phyloP scores from a whole-genome alignment of 2,113 vertebrate species.

The Brevimyrus niger region DNA sequence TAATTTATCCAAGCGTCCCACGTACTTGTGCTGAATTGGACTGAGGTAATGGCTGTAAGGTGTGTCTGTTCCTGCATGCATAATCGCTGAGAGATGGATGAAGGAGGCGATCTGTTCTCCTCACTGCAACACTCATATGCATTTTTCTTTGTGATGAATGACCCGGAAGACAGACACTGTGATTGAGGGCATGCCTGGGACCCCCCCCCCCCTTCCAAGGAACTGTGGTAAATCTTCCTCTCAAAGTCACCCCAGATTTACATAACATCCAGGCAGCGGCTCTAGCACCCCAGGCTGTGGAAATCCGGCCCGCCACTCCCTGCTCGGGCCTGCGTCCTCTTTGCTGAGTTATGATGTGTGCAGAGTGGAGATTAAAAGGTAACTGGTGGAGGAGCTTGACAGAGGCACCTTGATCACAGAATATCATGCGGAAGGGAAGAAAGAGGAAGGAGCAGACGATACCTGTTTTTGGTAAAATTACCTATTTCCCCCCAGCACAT shows the following conservation, averaged over 20 bases:
- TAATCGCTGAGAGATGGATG: constrained; percentile 16
- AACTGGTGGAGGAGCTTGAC: neutral
- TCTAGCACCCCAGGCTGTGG: neutral
- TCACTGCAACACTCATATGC: constrained; percentile 19
- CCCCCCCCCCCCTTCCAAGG: constrained; percentile 11
- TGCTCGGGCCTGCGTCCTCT: neutral
- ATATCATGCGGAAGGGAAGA: neutral
- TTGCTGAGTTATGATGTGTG: neutral
- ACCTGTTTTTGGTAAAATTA: neutral
- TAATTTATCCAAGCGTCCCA: neutral
- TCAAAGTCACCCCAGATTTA: constrained; percentile 33
- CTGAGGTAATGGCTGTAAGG: neutral
- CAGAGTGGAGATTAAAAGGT: neutral
- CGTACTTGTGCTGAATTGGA: neutral
- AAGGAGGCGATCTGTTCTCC: neutral
- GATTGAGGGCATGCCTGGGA: constrained; percentile 25
- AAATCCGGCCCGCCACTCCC: neutral
- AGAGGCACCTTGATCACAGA: neutral
- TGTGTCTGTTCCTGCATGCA: neutral
- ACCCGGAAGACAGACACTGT: constrained; percentile 24
- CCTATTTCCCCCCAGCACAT: neutral
- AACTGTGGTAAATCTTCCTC: constrained; percentile 14
- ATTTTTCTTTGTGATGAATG: constrained; percentile 28
- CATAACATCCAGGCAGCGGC: neutral
- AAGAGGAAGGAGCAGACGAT: neutral